Evolutionary conservation across 2,113 vertebrate species (phyloP).

Genomic region (Sterrhoptilus dennistouni): DNA sequence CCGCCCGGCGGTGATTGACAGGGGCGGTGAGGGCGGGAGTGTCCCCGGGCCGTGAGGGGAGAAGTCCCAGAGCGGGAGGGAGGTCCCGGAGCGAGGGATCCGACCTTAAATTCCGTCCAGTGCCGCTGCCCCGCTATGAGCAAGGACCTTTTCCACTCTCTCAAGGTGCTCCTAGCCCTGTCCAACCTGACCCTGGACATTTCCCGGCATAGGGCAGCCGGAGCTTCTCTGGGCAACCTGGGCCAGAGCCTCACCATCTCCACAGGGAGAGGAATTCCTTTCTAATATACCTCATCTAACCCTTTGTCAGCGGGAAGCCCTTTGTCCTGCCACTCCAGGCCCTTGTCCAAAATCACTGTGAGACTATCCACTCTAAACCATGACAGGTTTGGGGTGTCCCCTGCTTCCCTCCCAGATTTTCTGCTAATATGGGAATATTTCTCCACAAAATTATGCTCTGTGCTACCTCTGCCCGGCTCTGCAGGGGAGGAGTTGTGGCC

Average conservation of each 20-base stretch:
- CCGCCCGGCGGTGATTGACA: background rate
- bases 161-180: too few species aligned
- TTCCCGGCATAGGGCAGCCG: background rate
- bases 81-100: too few species aligned
- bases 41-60: too few species aligned
- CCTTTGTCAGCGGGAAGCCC: background rate
- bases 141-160: fast-evolving
- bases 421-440: background rate
- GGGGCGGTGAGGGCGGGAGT: fast-evolving
- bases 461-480: background rate
- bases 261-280: background rate
- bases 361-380: background rate
- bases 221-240: background rate
- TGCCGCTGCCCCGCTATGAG: too few species aligned
- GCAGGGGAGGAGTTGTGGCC: background rate
- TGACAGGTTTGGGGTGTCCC: background rate
- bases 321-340: background rate
- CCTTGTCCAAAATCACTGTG: background rate
- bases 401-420: background rate
- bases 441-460: background rate
- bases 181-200: background rate
- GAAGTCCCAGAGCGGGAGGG: fast-evolving
- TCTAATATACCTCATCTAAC: background rate
- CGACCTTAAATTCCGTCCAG: background rate
- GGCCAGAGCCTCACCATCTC: background rate